Conservation (phyloP, 2,888 invertebrate genomes). For the Drosophila nr. perissopoda region DNA sequence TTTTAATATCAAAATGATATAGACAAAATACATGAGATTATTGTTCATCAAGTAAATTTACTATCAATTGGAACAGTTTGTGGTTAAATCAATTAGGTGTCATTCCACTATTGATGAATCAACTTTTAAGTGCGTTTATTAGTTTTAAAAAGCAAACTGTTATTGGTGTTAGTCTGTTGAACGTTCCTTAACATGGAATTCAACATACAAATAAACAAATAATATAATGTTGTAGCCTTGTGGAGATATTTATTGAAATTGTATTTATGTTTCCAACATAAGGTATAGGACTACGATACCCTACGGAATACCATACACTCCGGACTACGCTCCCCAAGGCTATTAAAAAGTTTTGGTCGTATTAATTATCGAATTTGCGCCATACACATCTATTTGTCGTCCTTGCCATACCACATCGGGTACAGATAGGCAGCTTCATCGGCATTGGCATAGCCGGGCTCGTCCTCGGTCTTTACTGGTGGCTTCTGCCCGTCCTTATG, state of each 20-base stretch:
- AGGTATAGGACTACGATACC: not conserved
- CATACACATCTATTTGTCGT: slow-evolving; percentile 25
- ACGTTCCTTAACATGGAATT: not conserved
- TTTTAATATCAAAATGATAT: slow-evolving; percentile 14
- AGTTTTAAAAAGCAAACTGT: slow-evolving; percentile 6
- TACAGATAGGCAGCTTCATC: slow-evolving; percentile 44
- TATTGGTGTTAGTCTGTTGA: not conserved
- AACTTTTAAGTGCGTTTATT: slow-evolving; percentile 30
- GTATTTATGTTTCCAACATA: not conserved
- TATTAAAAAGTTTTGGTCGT: not conserved
- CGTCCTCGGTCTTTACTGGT: slow-evolving; percentile 3
- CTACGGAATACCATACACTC: not conserved
- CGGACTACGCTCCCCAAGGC: not conserved
- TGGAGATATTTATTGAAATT: not conserved
- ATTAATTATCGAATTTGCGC: not conserved
- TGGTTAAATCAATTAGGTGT: not conserved
- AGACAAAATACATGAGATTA: not conserved
- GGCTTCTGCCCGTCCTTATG: slow-evolving; percentile 3
- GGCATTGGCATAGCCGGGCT: slow-evolving; percentile 21
- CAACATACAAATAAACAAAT: not conserved
- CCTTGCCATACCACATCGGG: slow-evolving; percentile 57
- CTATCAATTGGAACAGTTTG: not conserved
- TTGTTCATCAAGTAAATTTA: slow-evolving; percentile 15
- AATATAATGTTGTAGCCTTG: not conserved
- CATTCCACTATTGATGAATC: slow-evolving; percentile 14